Evolutionary conservation across 2,888 invertebrate genomes (phyloP).

Genomic region (Hypercompe scribonia): DNA sequence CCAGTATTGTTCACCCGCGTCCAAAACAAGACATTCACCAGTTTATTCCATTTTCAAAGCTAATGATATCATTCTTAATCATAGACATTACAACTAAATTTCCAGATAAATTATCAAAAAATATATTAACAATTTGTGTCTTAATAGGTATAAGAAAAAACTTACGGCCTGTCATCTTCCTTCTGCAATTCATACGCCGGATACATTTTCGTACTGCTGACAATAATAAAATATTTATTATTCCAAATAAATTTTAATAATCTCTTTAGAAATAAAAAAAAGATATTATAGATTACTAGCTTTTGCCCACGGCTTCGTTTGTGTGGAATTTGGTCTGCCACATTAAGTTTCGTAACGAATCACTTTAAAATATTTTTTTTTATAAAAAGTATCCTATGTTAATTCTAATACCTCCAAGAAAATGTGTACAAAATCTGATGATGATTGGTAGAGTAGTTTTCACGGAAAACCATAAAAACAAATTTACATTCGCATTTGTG

Average conservation of each 20-base stretch:
- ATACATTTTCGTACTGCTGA: constrained; percentile 9
- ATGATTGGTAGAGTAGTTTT: too few relatives aligned
- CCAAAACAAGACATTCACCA: neutral
- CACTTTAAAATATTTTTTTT: too few relatives aligned
- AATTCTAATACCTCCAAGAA: too few relatives aligned
- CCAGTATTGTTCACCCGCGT: neutral
- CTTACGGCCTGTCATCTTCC: neutral
- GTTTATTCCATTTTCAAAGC: neutral
- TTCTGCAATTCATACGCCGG: constrained; percentile 5
- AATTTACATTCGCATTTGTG: too few relatives aligned
- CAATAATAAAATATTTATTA: neutral
- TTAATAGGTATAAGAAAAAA: neutral
- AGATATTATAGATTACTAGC: neutral
- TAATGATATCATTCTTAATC: neutral
- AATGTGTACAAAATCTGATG: too few relatives aligned
- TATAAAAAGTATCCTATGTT: too few relatives aligned
- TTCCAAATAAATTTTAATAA: neutral
- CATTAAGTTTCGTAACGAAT: too few relatives aligned
- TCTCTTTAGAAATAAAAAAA: neutral
- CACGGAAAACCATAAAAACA: too few relatives aligned
- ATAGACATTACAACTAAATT: neutral
- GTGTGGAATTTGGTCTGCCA: too few relatives aligned
- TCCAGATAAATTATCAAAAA: neutral
- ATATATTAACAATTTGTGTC: neutral
- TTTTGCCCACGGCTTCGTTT: too few relatives aligned